Percentiles rank a stretch among this genome's conserved stretches.
phyloP scores from a whole-genome alignment of 2,113 vertebrate genomes.

The Ptilorrhoa leucosticta region DNA sequence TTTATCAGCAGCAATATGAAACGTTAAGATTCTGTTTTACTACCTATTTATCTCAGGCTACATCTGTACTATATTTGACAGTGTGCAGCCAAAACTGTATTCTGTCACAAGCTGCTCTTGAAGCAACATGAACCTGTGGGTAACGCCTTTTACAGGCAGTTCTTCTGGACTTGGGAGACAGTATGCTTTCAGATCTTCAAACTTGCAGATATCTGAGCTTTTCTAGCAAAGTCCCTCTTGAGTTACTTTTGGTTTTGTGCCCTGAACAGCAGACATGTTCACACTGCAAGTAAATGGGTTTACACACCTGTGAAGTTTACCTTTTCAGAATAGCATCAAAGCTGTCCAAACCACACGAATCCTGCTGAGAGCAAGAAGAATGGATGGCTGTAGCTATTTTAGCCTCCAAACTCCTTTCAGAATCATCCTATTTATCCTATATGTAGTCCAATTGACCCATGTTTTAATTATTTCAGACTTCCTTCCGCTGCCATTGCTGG shows the following conservation, averaged over 20 bases:
- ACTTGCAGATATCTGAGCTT: background rate
- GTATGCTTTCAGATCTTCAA: background rate
- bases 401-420: background rate
- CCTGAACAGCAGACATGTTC: background rate
- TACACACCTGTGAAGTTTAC: background rate
- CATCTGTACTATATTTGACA: background rate
- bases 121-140: background rate
- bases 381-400: background rate
- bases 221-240: background rate
- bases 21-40: background rate
- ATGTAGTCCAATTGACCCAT: background rate
- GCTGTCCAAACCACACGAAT: background rate
- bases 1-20: background rate
- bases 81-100: background rate
- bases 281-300: background rate
- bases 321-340: background rate
- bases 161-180: background rate
- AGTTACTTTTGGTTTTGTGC: background rate
- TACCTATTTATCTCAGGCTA: background rate
- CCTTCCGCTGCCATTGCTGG: background rate
- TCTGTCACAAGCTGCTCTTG: background rate
- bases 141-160: background rate
- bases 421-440: background rate
- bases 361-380: background rate
- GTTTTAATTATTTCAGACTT: background rate